Evolutionary conservation across 2,113 vertebrate genomes (phyloP), one percentile per base, ranked within the genome.

Genomic region (Macheiramphus alcinus): DNA sequence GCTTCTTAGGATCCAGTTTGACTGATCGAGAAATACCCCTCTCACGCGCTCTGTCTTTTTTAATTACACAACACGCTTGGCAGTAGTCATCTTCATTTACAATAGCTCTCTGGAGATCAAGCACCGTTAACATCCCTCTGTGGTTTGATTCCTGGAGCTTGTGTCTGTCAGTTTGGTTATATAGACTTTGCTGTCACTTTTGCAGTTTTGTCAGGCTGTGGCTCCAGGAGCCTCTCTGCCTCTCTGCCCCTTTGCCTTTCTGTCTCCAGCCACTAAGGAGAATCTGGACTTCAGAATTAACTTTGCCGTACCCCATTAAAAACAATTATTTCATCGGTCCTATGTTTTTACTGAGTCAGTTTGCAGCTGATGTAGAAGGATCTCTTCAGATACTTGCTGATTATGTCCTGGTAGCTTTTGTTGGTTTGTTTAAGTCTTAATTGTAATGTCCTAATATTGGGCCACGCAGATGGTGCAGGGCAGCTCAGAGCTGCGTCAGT

Each of bases 11-110:
- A 87, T 53, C 38, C 50, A 27, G 32, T 38, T 19, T 75, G 48
- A 40, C 40, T 50, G 48, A 38, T 89, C 31, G 75, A 89, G 78
- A 94, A 95, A 93, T 79, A 68, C 78, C n/a, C 1, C 1, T 88
- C 61, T 71, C 43, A 13, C 1, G 0, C 0, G 0, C 34, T 74
- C 40, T 87, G 38, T 73, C 63, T 55, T 81, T 80, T 88, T 58
- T 23, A 58, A 70, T 58, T 50, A 59, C 55, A 80, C 22, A 45
- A n/a, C 1, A 0, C 2, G 0, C 72, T 88, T 78, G 68, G 59
- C 40, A 83, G 50, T 23, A 21, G 7, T 70, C 68, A n/a, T 58
- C 68, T 78, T 78, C 2, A 0, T 86, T 93, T 92, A 36, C 38
- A 38, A 1, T 16, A 59, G 26, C 43, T 88, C 40, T 15, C 62